phyloP scores from a whole-genome alignment of 2,888 invertebrate species.

The Dromius quadrimaculatus region DNA sequence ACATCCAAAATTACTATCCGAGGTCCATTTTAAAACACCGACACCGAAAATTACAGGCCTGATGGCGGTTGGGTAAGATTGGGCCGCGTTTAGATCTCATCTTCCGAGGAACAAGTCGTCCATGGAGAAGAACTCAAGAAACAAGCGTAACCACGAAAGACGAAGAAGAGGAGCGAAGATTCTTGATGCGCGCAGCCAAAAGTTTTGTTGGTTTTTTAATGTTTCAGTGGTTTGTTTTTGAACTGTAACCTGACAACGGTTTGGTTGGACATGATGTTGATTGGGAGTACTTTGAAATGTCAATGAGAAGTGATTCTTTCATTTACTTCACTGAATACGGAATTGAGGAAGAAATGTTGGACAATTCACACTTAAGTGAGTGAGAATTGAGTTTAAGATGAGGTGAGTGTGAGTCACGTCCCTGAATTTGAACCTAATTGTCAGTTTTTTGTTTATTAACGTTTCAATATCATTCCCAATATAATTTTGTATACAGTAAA shows the following conservation, averaged over 20 bases:
- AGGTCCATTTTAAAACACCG: slow-evolving; percentile 40
- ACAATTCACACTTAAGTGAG: too few species aligned
- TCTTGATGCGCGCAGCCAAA: neutral
- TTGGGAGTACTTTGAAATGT: too few species aligned
- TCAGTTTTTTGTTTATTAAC: too few species aligned
- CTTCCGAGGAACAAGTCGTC: neutral
- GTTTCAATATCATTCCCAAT: too few species aligned
- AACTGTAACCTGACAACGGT: slow-evolving; percentile 27
- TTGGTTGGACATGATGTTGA: neutral
- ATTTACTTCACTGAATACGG: too few species aligned
- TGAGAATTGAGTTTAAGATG: too few species aligned
- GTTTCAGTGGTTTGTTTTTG: slow-evolving; percentile 27
- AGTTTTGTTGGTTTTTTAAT: slow-evolving; percentile 34
- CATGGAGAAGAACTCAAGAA: neutral
- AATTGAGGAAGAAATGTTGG: too few species aligned
- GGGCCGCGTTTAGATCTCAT: slow-evolving; percentile 5
- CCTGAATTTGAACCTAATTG: too few species aligned
- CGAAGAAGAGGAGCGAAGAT: neutral
- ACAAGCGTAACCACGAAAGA: neutral
- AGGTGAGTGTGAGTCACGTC: too few species aligned
- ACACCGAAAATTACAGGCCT: slow-evolving; percentile 36
- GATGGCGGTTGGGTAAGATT: slow-evolving; percentile 11
- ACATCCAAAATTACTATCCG: slow-evolving; percentile 17
- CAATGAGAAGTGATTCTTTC: too few species aligned
- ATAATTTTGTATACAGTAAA: too few species aligned